phyloP scores from a whole-genome alignment of 2,113 vertebrate species.

The Cololabis saira region DNA sequence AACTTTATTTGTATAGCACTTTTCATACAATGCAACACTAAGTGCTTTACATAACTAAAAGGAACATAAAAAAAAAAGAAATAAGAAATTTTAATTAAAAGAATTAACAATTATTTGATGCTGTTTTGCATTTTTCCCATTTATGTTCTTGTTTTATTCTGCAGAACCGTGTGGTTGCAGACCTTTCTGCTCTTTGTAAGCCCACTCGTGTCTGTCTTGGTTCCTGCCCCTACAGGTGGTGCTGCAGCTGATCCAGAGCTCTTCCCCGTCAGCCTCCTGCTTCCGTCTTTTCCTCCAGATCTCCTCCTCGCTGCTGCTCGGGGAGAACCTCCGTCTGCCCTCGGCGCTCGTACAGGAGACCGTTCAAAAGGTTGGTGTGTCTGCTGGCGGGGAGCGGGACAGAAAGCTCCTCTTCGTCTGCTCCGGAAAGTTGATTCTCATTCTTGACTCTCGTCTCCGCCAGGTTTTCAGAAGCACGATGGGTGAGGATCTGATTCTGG shows the following conservation, averaged over 20 bases:
- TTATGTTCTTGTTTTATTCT: no score
- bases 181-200: no score
- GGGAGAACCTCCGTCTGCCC: constrained; percentile 85
- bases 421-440: neutral
- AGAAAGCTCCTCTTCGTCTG: neutral
- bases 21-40: no score
- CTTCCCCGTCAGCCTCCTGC: constrained; percentile 81
- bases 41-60: no score
- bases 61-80: no score
- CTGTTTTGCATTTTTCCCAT: no score
- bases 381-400: neutral
- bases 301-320: constrained; percentile 86
- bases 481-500: constrained; percentile 82
- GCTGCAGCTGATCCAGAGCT: constrained; percentile 77
- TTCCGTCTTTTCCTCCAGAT: constrained; percentile 84
- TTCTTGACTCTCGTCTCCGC: neutral
- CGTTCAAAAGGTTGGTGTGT: constrained; percentile 86
- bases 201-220: neutral
- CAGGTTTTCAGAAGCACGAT: constrained; percentile 87
- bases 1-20: no score
- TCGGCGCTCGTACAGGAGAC: constrained; percentile 80
- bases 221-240: constrained; percentile 75
- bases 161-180: no score
- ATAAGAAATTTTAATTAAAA: no score
- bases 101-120: no score